phyloP scores from a whole-genome alignment of 1,140 invertebrate genomes.

The Popillia japonica region DNA sequence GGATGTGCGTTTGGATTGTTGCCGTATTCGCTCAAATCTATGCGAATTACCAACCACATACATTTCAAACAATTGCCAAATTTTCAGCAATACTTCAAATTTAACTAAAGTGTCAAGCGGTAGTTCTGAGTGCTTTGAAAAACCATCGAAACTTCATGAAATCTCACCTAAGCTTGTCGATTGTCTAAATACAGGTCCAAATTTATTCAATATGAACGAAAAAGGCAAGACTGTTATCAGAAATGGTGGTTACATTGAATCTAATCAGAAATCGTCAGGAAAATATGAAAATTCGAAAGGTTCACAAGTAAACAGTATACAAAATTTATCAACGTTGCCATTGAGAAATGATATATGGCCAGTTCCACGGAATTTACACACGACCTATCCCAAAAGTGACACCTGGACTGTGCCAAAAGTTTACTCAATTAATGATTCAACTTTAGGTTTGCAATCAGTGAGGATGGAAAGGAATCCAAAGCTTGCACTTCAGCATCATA shows the following conservation, averaged over 20 bases:
- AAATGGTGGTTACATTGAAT: neutral
- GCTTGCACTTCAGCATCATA: neutral
- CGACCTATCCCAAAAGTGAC: too few relatives aligned
- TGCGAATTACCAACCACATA: conserved; percentile 59
- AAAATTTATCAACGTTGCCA: neutral
- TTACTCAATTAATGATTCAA: neutral
- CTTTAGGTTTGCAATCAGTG: neutral
- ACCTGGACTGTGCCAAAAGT: neutral
- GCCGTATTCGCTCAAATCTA: conserved; percentile 54
- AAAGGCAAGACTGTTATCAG: neutral
- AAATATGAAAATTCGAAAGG: neutral
- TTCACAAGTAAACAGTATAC: neutral
- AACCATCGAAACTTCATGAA: conserved; percentile 40
- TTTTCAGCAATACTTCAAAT: conserved; percentile 47
- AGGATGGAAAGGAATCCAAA: neutral
- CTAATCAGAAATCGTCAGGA: neutral
- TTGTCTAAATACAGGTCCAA: conserved; percentile 26
- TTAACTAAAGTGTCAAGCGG: conserved; percentile 50
- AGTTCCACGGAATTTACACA: neutral
- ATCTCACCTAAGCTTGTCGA: conserved; percentile 27
- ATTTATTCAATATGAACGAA: conserved; percentile 40
- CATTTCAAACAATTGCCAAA: conserved; percentile 58
- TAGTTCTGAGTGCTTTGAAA: conserved; percentile 43
- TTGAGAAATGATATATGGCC: neutral
- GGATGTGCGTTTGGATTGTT: conserved; percentile 49